phyloP scores from a whole-genome alignment of 2,888 invertebrate species.

The Aleiodes alternator region DNA sequence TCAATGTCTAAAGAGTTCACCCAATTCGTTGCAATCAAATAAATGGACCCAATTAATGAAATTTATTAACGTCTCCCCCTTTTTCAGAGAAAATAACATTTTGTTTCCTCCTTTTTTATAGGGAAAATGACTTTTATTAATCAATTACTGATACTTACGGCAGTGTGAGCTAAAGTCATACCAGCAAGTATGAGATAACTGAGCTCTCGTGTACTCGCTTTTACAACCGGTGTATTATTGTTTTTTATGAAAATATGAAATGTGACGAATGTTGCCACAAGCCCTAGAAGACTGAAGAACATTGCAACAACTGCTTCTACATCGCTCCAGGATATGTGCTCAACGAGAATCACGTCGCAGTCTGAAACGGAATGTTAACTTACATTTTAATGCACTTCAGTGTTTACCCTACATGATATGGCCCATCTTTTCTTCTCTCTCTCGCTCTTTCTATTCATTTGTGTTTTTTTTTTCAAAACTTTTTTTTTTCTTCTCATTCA shows the following conservation, averaged over 20 bases:
- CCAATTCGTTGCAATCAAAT: too few relatives aligned
- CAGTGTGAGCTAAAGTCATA: conserved; percentile 66
- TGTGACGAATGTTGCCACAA: conserved; percentile 80
- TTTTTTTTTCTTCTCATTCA: not conserved
- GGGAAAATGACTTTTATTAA: not conserved
- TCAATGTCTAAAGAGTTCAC: too few relatives aligned
- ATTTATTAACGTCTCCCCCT: too few relatives aligned
- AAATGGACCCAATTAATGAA: too few relatives aligned
- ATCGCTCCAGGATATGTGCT: conserved; percentile 81
- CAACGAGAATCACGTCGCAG: conserved; percentile 80
- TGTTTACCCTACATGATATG: conserved; percentile 5
- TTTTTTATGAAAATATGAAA: conserved; percentile 81
- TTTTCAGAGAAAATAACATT: too few relatives aligned
- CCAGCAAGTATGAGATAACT: conserved; percentile 84
- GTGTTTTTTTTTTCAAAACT: not conserved
- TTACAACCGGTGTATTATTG: conserved; percentile 87
- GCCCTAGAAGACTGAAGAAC: conserved; percentile 79
- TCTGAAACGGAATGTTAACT: conserved; percentile 65
- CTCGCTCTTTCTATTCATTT: not conserved
- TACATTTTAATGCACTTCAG: conserved; percentile 14
- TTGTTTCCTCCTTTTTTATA: too few relatives aligned
- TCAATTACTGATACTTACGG: conserved; percentile 56
- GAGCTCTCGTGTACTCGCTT: conserved; percentile 81
- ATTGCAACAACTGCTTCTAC: conserved; percentile 80
- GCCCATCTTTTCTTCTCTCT: too few relatives aligned